Percentiles rank a stretch among this genome's conserved stretches.
Conservation (phyloP, 2,888 invertebrate species). For the Scrobipalpa costella region DNA sequence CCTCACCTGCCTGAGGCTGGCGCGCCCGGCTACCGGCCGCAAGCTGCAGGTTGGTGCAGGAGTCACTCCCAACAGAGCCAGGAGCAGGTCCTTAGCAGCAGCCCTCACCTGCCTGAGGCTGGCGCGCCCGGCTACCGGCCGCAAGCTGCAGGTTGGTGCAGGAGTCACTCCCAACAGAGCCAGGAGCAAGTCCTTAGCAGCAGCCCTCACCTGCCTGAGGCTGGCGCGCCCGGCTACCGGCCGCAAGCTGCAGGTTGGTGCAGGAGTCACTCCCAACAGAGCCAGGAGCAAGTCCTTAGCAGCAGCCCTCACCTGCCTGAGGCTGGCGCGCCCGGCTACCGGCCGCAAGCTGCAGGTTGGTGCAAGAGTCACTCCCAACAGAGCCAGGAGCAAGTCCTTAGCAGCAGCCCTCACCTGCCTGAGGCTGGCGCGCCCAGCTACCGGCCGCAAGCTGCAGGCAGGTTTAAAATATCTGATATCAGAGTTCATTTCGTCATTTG, state of each 20-base stretch:
- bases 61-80: conserved; percentile 81
- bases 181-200: conserved; percentile 90
- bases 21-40: conserved; percentile 81
- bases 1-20: conserved; percentile 88
- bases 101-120: conserved; percentile 90
- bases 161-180: no score
- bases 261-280: no score
- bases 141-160: conserved; percentile 50
- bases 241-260: conserved; percentile 45
- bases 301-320: conserved; percentile 89
- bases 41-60: conserved; percentile 50
- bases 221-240: conserved; percentile 84
- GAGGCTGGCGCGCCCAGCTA: conserved; percentile 85
- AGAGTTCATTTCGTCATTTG: no score
- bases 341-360: conserved; percentile 44
- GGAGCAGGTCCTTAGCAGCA: conserved; percentile 89
- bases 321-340: conserved; percentile 86
- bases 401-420: conserved; percentile 90
- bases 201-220: conserved; percentile 89
- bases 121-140: conserved; percentile 82
- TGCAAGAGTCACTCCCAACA: no score
- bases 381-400: conserved; percentile 89
- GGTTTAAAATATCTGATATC: background rate
- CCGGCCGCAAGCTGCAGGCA: conserved; percentile 44
- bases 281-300: conserved; percentile 90